A percentile compares a stretch with the other conserved stretches of the same genome.
Evolutionary conservation across 2,888 invertebrate species (phyloP).

Genomic region (Lycophotia porphyrea): DNA sequence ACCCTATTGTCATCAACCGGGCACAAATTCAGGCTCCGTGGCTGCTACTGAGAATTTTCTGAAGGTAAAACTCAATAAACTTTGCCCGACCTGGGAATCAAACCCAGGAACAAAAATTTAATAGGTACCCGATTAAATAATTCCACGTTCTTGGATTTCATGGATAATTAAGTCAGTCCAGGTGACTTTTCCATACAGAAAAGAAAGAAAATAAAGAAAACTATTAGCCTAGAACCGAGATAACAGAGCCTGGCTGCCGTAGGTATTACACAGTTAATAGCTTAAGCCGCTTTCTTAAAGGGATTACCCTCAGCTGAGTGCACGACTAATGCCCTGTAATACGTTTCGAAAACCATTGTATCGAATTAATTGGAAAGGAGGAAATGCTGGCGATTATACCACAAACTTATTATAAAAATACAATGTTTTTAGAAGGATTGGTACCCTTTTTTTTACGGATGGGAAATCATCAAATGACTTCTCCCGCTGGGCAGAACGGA

Average conservation of each 20-base stretch:
- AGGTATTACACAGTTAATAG: slow-evolving; percentile 33
- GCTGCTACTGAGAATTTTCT: too few relatives aligned
- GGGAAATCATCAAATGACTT: too few relatives aligned
- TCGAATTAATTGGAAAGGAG: neutral
- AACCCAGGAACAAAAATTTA: too few relatives aligned
- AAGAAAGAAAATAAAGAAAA: neutral
- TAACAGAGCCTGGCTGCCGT: neutral
- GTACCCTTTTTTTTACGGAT: too few relatives aligned
- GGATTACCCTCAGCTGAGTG: slow-evolving; percentile 43
- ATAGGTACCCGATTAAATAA: neutral
- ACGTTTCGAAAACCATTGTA: slow-evolving; percentile 16
- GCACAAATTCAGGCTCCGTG: neutral
- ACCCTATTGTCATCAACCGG: neutral
- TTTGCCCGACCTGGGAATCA: too few relatives aligned
- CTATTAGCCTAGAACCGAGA: slow-evolving; percentile 7
- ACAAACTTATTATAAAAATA: too few relatives aligned
- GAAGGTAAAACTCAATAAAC: too few relatives aligned
- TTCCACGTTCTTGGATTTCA: neutral
- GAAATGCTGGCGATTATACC: neutral
- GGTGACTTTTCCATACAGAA: neutral
- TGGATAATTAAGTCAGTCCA: neutral
- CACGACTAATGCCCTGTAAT: slow-evolving; percentile 38
- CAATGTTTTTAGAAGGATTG: neutral
- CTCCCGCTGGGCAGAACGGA: too few relatives aligned
- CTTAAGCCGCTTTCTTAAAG: slow-evolving; percentile 39